Evolutionary conservation across 2,113 vertebrate species (phyloP).

Genomic region (Grantiella picta): DNA sequence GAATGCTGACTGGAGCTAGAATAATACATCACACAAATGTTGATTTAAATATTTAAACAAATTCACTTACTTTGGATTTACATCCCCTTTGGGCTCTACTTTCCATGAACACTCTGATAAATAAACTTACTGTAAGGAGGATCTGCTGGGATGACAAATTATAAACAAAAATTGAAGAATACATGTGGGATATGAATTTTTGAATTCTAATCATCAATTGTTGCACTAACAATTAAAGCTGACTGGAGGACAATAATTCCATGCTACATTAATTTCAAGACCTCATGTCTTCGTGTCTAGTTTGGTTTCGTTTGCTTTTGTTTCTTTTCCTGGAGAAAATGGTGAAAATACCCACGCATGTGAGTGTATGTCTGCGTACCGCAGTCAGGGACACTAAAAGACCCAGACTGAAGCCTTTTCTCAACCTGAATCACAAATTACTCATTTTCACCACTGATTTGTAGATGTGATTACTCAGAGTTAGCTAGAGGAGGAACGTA

Average conservation of each 20-base stretch:
- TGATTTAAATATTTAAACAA: constrained; percentile 58
- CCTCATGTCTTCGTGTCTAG: background rate
- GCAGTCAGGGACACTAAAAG: background rate
- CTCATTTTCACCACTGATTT: background rate
- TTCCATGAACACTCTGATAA: constrained; percentile 40
- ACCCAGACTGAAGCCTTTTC: background rate
- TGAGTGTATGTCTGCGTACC: background rate
- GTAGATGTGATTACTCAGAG: background rate
- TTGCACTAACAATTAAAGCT: constrained; percentile 27
- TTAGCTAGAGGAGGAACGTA: background rate
- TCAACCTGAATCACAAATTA: background rate
- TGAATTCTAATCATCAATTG: constrained; percentile 49
- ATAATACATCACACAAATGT: constrained; percentile 41
- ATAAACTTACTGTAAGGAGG: constrained; percentile 10
- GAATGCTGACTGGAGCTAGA: background rate
- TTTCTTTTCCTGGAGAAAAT: background rate
- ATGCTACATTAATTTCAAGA: background rate
- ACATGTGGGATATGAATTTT: constrained; percentile 42
- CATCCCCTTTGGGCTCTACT: constrained; percentile 48
- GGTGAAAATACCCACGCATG: background rate
- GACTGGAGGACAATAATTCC: constrained; percentile 28
- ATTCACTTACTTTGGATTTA: constrained; percentile 53
- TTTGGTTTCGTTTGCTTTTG: background rate
- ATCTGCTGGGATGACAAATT: constrained; percentile 55
- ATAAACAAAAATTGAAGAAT: constrained; percentile 55